Evolutionary conservation across 2,888 invertebrate species (phyloP).

Genomic region (Nipponacmea schrenckii): DNA sequence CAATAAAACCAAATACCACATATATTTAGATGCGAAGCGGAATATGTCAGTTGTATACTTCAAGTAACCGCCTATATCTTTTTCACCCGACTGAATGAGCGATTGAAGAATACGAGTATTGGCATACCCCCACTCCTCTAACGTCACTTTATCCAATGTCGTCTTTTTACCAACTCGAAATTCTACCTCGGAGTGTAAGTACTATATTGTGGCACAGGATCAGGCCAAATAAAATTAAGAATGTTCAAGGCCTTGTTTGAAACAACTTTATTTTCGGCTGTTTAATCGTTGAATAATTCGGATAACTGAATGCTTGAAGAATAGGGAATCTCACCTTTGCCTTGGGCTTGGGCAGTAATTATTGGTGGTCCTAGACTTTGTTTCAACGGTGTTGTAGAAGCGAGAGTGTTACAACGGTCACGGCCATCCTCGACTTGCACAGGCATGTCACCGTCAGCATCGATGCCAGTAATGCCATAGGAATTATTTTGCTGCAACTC

Average conservation of each 20-base stretch:
- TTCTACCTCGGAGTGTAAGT: neutral
- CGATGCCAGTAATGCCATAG: too few species aligned
- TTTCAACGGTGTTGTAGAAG: too few species aligned
- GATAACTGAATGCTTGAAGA: too few species aligned
- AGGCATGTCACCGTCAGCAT: too few species aligned
- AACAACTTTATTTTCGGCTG: too few species aligned
- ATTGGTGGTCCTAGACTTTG: too few species aligned
- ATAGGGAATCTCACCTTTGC: too few species aligned
- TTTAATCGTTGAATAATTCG: too few species aligned
- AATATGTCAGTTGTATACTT: slow-evolving; percentile 5
- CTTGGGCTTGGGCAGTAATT: too few species aligned
- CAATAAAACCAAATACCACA: neutral
- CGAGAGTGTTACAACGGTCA: too few species aligned
- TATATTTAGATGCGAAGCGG: slow-evolving; percentile 3
- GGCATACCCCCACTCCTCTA: neutral
- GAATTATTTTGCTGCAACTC: too few species aligned
- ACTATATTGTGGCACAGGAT: neutral
- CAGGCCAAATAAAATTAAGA: neutral
- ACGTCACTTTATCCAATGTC: neutral
- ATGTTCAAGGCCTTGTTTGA: neutral
- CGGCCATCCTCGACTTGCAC: too few species aligned
- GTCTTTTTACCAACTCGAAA: neutral
- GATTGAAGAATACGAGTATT: neutral
- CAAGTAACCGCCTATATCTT: neutral
- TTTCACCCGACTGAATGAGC: neutral